Evolutionary conservation across 53 echinoderm and acorn worm species (phyloP).

Genomic region (Stichopus horrens): DNA sequence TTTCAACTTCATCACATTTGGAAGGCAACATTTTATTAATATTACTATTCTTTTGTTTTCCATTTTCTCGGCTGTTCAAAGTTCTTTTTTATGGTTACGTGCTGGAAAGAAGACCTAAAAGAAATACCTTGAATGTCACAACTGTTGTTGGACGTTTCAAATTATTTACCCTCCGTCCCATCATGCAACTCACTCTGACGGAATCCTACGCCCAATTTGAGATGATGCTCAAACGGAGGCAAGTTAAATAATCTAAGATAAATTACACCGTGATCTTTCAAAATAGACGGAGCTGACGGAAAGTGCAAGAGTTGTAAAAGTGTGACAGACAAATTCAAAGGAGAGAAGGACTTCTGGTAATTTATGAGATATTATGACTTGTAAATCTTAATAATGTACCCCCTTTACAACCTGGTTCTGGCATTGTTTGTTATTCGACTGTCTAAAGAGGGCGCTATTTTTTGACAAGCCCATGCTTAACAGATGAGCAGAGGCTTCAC

Average conservation of each 20-base stretch:
- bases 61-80: background rate
- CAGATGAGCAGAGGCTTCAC: background rate
- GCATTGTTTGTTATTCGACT: slow-evolving; percentile 21
- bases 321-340: background rate
- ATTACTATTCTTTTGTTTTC: background rate
- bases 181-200: slow-evolving; percentile 25
- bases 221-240: background rate
- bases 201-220: slow-evolving; percentile 26
- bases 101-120: background rate
- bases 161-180: slow-evolving; percentile 22
- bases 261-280: slow-evolving; percentile 39
- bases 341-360: background rate
- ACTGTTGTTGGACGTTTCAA: background rate
- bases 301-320: slow-evolving; percentile 28
- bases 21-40: background rate
- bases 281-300: slow-evolving; percentile 27
- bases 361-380: slow-evolving; percentile 28
- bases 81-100: background rate
- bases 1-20: background rate
- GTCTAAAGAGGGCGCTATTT: slow-evolving; percentile 31
- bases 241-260: slow-evolving; percentile 34
- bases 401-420: slow-evolving; percentile 9
- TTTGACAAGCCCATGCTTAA: background rate
- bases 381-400: slow-evolving; percentile 37
- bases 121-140: background rate